These are phyloP conservation scores for Lucilia sericata DNA, from an alignment of 1,140 invertebrate species.

Conservation along the genomic window DNA sequence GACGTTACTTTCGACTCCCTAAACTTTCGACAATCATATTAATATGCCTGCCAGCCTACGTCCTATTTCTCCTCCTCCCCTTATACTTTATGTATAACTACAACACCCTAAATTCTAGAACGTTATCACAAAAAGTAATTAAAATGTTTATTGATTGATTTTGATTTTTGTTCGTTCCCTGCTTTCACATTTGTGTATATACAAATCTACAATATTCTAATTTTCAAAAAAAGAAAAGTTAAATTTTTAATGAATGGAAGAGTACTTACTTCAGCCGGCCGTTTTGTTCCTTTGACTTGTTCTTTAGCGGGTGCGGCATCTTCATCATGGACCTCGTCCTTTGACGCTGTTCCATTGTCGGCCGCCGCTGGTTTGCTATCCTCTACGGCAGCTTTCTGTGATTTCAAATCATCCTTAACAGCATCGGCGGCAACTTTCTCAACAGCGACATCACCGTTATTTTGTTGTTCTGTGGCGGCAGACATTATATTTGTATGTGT, in stretches of 20 bases:
- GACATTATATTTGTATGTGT: conserved; percentile 59
- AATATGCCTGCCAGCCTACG: not conserved
- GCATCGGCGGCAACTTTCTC: conserved; percentile 64
- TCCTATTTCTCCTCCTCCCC: not conserved
- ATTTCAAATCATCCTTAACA: conserved; percentile 65
- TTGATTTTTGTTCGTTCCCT: not conserved
- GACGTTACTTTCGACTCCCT: conserved; percentile 3
- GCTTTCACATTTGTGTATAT: not conserved
- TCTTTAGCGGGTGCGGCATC: conserved; percentile 63
- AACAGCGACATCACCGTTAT: conserved; percentile 66
- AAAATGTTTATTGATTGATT: conserved; percentile 23
- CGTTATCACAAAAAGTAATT: conserved; percentile 37
- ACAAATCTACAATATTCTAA: not conserved
- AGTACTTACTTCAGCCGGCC: conserved; percentile 65
- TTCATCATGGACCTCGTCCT: conserved; percentile 55
- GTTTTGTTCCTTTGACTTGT: conserved; percentile 65
- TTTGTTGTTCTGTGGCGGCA: conserved; percentile 67
- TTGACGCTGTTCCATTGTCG: conserved; percentile 64
- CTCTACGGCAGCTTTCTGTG: conserved; percentile 58
- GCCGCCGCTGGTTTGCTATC: conserved; percentile 62
- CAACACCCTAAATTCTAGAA: conserved; percentile 42
- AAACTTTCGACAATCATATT: not conserved
- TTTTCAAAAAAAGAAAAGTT: not conserved
- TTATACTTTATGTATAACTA: not conserved
- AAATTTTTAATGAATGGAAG: too few relatives aligned